phyloP scores from a whole-genome alignment of 2,113 vertebrate species.

The Chunga burmeisteri region DNA sequence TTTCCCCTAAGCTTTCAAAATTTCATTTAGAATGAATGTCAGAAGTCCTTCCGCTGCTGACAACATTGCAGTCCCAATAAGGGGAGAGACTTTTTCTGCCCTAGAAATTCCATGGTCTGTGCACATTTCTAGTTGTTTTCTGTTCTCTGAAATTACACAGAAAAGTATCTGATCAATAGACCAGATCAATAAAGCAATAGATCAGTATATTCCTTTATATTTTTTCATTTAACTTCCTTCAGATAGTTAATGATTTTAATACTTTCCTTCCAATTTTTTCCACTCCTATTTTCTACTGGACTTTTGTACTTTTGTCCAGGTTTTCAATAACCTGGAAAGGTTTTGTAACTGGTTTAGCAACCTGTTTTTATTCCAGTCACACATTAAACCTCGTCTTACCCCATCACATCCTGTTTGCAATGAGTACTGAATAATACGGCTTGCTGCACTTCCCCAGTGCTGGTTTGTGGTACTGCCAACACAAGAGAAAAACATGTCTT shows the following conservation, averaged over 20 bases:
- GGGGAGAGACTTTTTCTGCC: background rate
- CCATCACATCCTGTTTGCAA: background rate
- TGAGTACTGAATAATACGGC: background rate
- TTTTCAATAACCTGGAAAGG: background rate
- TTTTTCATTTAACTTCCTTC: background rate
- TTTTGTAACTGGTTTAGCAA: background rate
- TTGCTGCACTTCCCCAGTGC: background rate
- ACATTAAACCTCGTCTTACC: background rate
- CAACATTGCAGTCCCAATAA: background rate
- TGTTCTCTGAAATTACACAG: background rate
- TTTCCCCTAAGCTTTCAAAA: background rate
- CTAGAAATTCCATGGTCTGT: background rate
- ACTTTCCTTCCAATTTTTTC: background rate
- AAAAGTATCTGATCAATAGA: background rate
- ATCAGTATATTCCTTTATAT: background rate
- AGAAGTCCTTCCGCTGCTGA: background rate
- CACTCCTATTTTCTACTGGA: background rate
- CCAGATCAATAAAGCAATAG: background rate
- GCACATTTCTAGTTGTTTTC: background rate
- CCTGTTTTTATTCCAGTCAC: background rate
- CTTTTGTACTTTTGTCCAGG: background rate
- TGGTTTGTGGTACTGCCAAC: background rate
- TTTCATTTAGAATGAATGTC: background rate
- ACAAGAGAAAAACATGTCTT: background rate
- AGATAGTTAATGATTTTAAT: background rate